Conservation (phyloP, 2,888 invertebrate genomes). For the Limnephilus lunatus region DNA sequence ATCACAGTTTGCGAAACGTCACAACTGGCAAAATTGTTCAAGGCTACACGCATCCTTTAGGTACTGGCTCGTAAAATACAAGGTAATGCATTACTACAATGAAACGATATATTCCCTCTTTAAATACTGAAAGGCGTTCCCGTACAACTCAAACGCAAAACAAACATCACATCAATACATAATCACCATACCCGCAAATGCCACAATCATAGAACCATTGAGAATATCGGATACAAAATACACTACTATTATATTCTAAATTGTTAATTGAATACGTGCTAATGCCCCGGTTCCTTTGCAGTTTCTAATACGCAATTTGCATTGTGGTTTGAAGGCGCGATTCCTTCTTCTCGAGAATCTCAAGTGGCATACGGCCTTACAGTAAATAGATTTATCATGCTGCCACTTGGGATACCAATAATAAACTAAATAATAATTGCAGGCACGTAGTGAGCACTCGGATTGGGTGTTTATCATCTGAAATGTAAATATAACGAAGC, state of each 20-base stretch:
- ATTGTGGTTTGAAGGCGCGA: background rate
- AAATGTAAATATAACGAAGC: background rate
- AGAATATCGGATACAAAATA: background rate
- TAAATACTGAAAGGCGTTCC: background rate
- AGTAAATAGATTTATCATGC: background rate
- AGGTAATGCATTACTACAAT: too few relatives aligned
- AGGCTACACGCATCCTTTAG: too few relatives aligned
- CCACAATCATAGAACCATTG: background rate
- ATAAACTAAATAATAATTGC: background rate
- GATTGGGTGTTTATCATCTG: background rate
- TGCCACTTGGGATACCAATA: background rate
- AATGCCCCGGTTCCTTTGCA: background rate
- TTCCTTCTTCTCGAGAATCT: background rate
- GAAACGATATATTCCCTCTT: background rate
- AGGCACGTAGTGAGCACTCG: background rate
- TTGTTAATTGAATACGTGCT: slow-evolving; percentile 9
- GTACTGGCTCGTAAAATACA: too few relatives aligned
- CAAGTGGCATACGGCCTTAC: background rate
- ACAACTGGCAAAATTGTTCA: too few relatives aligned
- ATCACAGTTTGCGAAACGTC: too few relatives aligned
- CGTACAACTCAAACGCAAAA: background rate
- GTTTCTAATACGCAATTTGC: background rate
- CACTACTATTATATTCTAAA: background rate
- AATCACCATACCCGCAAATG: background rate
- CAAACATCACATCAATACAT: background rate